Percentiles rank a stretch among this genome's conserved stretches.
Conservation (phyloP, 2,888 invertebrate species). For the Microchrysa polita region DNA sequence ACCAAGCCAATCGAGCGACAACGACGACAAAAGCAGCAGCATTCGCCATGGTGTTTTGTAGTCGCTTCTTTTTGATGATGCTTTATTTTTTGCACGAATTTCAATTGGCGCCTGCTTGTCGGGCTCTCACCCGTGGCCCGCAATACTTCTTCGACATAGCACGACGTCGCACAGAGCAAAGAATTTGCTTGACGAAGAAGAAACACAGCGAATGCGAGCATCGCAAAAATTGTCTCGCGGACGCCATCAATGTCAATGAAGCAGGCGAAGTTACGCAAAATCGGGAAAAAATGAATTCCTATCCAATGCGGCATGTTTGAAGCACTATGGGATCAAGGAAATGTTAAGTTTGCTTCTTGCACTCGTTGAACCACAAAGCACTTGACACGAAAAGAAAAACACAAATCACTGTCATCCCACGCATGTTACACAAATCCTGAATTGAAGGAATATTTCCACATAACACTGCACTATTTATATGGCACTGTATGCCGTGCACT, state of each 20-base stretch:
- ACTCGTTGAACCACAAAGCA: no score
- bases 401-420: slow-evolving; percentile 33
- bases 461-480: slow-evolving; percentile 39
- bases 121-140: neutral
- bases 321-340: no score
- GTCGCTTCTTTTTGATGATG: slow-evolving; percentile 6
- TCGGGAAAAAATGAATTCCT: neutral
- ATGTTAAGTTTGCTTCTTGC: no score
- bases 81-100: slow-evolving; percentile 18
- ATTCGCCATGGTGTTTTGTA: neutral
- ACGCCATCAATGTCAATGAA: slow-evolving; percentile 20
- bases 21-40: no score
- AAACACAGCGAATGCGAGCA: neutral
- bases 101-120: slow-evolving; percentile 1
- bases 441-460: neutral
- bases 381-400: neutral
- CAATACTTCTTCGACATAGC: neutral
- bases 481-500: neutral
- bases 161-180: no score
- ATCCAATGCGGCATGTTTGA: no score
- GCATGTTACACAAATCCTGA: slow-evolving; percentile 30
- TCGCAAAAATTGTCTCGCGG: neutral
- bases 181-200: neutral
- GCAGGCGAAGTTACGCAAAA: slow-evolving; percentile 12
- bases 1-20: neutral